These are phyloP conservation scores for Drosophila pectinifera DNA, from an alignment of 1,140 invertebrate species.

Conservation along the genomic window DNA sequence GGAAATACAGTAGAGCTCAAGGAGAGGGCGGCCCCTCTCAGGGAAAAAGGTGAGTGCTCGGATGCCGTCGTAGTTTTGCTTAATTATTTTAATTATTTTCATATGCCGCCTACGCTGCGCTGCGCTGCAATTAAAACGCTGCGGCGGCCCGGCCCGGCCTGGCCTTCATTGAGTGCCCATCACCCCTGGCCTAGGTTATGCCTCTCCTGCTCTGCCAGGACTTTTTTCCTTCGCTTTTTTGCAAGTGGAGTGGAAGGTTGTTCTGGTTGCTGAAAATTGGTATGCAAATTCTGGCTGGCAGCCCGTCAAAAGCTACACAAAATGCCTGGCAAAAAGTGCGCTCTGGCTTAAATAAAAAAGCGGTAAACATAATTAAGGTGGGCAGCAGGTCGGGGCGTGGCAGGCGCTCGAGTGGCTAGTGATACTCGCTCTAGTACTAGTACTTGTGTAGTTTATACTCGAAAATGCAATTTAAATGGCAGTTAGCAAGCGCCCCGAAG, in stretches of 20 bases:
- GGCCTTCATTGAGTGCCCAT: slow-evolving; percentile 62
- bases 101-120: slow-evolving; percentile 60
- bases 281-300: slow-evolving; percentile 67
- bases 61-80: slow-evolving; percentile 73
- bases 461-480: slow-evolving; percentile 54
- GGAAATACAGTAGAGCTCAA: slow-evolving; percentile 20
- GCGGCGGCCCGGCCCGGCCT: slow-evolving; percentile 38
- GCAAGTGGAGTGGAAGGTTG: slow-evolving; percentile 52
- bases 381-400: slow-evolving; percentile 12
- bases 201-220: not conserved
- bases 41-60: slow-evolving; percentile 29
- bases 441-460: slow-evolving; percentile 28
- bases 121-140: slow-evolving; percentile 75
- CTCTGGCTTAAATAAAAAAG: slow-evolving; percentile 42
- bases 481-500: slow-evolving; percentile 43
- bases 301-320: slow-evolving; percentile 49
- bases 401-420: slow-evolving; percentile 34
- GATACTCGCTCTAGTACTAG: slow-evolving; percentile 15
- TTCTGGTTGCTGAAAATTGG: slow-evolving; percentile 54
- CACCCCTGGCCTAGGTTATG: slow-evolving; percentile 14
- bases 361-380: slow-evolving; percentile 67
- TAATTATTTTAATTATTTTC: slow-evolving; percentile 81
- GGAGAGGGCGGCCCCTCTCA: slow-evolving; percentile 21
- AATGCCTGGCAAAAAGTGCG: slow-evolving; percentile 60
- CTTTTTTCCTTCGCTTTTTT: slow-evolving; percentile 34